A percentile compares a stretch with the other conserved stretches of the same genome.
These are phyloP conservation scores for Eulimnadia texana DNA, from an alignment of 1,140 invertebrate genomes.

Conservation along the genomic window DNA sequence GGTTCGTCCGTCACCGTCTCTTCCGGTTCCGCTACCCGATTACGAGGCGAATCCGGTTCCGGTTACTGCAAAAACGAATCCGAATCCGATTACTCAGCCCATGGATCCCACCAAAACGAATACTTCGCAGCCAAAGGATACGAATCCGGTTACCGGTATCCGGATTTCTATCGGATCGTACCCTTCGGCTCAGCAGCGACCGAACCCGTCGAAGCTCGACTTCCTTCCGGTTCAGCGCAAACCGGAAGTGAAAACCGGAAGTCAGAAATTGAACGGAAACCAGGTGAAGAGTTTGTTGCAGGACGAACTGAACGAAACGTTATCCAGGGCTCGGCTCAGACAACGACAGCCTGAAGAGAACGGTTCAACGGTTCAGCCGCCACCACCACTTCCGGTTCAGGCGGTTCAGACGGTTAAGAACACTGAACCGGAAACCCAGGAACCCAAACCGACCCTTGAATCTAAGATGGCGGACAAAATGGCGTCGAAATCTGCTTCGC, in stretches of 20 bases:
- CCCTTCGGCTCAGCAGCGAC: slow-evolving; percentile 33
- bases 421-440: background rate
- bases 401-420: background rate
- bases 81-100: background rate
- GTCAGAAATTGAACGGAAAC: background rate
- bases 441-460: background rate
- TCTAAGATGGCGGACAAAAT: background rate
- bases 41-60: background rate
- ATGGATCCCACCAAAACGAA: no score
- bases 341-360: slow-evolving; percentile 8
- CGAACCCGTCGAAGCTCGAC: slow-evolving; percentile 18
- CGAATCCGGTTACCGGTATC: background rate
- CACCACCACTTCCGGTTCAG: background rate
- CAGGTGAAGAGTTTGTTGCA: slow-evolving; percentile 47
- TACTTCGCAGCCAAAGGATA: background rate
- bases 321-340: slow-evolving; percentile 53
- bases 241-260: background rate
- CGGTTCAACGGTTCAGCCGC: background rate
- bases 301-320: slow-evolving; percentile 50
- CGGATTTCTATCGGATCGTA: slow-evolving; percentile 49
- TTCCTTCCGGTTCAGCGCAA: slow-evolving; percentile 16
- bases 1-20: background rate
- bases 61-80: background rate
- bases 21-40: slow-evolving; percentile 1
- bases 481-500: background rate